These are phyloP conservation scores for Embidobia sp. DNA, from an alignment of 2,888 invertebrate species.

Conservation along the genomic window DNA sequence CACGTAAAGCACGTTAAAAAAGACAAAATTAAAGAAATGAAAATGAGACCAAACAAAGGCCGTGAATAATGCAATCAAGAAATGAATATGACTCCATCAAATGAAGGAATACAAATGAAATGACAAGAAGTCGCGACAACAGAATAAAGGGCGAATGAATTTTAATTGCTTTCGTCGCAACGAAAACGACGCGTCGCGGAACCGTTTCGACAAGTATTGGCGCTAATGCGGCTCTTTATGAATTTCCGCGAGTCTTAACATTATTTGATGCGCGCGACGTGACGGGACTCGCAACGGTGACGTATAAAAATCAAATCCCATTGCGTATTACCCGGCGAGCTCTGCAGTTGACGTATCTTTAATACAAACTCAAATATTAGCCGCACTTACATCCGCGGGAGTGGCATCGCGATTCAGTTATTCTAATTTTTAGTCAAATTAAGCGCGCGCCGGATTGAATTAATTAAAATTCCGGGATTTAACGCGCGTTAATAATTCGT, in stretches of 20 bases:
- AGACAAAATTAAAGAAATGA: no score
- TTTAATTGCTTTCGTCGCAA: slow-evolving; percentile 3
- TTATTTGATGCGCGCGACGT: slow-evolving; percentile 45
- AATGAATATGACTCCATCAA: no score
- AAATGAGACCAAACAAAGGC: no score
- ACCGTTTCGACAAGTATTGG: slow-evolving; percentile 42
- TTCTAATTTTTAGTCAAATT: slow-evolving; percentile 52
- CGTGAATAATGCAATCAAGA: no score
- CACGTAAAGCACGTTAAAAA: no score
- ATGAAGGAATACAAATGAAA: no score
- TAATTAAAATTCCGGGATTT: slow-evolving; percentile 41
- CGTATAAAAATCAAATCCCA: slow-evolving; percentile 55
- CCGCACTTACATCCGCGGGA: slow-evolving; percentile 32
- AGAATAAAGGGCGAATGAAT: slow-evolving; percentile 5
- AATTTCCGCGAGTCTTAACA: slow-evolving; percentile 50
- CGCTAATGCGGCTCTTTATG: slow-evolving; percentile 32
- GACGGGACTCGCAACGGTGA: slow-evolving; percentile 47
- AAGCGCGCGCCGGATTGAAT: slow-evolving; percentile 33
- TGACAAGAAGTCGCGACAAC: not conserved
- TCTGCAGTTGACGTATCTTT: slow-evolving; percentile 53
- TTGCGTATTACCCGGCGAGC: slow-evolving; percentile 43
- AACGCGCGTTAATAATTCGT: slow-evolving; percentile 37
- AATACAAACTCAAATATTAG: slow-evolving; percentile 53
- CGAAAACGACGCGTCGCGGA: slow-evolving; percentile 16
- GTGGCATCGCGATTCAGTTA: slow-evolving; percentile 44